Evolutionary conservation across 2,888 invertebrate genomes (phyloP).

Genomic region (Sarcophaga subvicina): DNA sequence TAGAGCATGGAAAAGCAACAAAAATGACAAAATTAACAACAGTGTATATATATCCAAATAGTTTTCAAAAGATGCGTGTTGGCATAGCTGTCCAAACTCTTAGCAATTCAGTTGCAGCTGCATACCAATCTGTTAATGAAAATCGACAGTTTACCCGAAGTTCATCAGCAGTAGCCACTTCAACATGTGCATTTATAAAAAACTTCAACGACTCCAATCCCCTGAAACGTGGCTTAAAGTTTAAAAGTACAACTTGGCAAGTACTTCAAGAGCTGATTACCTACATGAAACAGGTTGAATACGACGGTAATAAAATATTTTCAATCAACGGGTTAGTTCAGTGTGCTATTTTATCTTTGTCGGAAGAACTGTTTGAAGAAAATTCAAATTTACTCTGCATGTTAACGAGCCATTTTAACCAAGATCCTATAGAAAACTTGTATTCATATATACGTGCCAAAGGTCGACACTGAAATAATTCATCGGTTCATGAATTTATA

Average conservation of each 20-base stretch:
- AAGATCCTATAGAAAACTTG: slow-evolving; percentile 50
- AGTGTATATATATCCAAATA: slow-evolving; percentile 1
- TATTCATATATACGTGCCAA: slow-evolving; percentile 50
- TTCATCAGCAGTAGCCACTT: slow-evolving; percentile 11
- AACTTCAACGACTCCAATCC: slow-evolving; percentile 6
- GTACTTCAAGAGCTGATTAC: slow-evolving; percentile 24
- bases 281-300: slow-evolving; percentile 31
- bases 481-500: slow-evolving; percentile 37
- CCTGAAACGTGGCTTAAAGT: slow-evolving; percentile 2
- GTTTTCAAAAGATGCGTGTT: slow-evolving; percentile 5
- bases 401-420: slow-evolving; percentile 51
- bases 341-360: slow-evolving; percentile 30
- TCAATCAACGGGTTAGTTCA: slow-evolving; percentile 27
- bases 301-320: slow-evolving; percentile 34
- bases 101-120: neutral
- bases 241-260: slow-evolving; percentile 17
- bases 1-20: slow-evolving; percentile 6
- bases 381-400: slow-evolving; percentile 24
- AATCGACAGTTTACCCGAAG: slow-evolving; percentile 2
- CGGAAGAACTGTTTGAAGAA: slow-evolving; percentile 9
- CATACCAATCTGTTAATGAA: neutral
- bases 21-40: neutral
- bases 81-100: neutral
- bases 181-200: neutral
- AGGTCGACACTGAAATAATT: slow-evolving; percentile 41